Evolutionary conservation across 1,140 invertebrate species (phyloP), one percentile per base, ranked within the genome.

Genomic region (Pseudomyrmex concolor): DNA sequence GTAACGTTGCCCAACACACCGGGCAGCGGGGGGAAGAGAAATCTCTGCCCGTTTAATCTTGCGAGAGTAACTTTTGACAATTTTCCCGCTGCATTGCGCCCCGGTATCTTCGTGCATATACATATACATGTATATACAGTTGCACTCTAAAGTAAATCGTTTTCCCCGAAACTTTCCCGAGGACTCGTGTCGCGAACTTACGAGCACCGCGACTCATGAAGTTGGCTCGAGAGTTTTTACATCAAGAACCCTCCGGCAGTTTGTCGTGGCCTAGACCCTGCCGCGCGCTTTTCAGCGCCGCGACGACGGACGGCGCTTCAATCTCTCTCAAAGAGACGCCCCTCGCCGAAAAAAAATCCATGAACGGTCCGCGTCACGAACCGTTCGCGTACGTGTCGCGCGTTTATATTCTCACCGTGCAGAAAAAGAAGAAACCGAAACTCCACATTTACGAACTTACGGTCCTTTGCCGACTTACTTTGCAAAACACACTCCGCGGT

Each of bases 151-250:
- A 84, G 86, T 88, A 88, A 89, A 89, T 89, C 84, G 87, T 89
- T 88, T 34, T 86, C 80, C 70, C 57, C 67, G 34, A 86, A 88
- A 89, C 68, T 89, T 88, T 88, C 83, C 74, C 51, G 67, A 88
- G 80, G 59, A 80, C 86, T 76, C 80, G 80, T 84, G 84, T 77
- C 87, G 62, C 63, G 66, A 88, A 84, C 87, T 88, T 86, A 84
- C 57, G 74, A 88, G 74, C 85, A 74, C 57, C 19, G 34, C 34
- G 50, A 34, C 80, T 88, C 86, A 63, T 86, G 86, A 86, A 88
- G 84, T 89, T 86, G 70, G 17, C 84, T 83, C 63, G 51, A 88
- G 87, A 81, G 73, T 88, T 89, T 89, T 88, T 88, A 83, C 84
- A 87, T 88, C 83, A 88, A 88, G 77, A 78, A 85, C 77, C 76